phyloP scores from a whole-genome alignment of 1,140 invertebrate genomes.

The Episyrphus balteatus region DNA sequence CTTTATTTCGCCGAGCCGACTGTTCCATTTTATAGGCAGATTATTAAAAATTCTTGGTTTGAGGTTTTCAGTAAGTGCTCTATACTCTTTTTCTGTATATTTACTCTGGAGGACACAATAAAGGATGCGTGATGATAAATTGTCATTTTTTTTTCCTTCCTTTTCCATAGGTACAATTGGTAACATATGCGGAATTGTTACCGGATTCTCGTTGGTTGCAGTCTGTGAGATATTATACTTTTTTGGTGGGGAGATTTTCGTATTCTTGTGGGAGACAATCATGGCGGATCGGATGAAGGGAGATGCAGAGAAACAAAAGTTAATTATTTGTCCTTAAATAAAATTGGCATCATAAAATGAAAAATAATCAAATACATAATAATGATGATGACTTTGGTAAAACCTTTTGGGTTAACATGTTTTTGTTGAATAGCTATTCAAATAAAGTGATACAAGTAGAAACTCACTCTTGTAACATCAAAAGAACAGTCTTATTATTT shows the following conservation, averaged over 20 bases:
- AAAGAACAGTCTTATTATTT: no score
- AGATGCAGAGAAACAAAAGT: background rate
- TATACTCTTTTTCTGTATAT: background rate
- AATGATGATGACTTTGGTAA: no score
- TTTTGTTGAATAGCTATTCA: no score
- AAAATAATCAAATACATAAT: no score
- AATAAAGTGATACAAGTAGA: no score
- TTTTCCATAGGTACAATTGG: conserved; percentile 25
- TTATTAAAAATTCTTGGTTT: conserved; percentile 5
- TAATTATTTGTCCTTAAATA: no score
- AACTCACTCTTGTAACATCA: no score
- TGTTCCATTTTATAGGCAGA: conserved; percentile 1
- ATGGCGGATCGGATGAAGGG: conserved; percentile 23
- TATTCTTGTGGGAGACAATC: conserved; percentile 32
- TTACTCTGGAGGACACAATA: background rate
- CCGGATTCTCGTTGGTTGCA: conserved; percentile 33
- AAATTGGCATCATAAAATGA: no score
- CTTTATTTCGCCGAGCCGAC: background rate
- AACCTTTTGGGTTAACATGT: no score
- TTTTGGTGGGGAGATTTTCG: conserved; percentile 13
- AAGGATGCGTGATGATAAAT: background rate
- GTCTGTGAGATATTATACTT: conserved; percentile 33
- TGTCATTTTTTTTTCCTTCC: background rate
- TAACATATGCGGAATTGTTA: conserved; percentile 33
- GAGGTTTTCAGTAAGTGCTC: conserved; percentile 7